These are phyloP conservation scores for Morbakka virulenta DNA, from an alignment of 30 jellyfish, hydroid and myxozoan genomes.

Conservation along the genomic window DNA sequence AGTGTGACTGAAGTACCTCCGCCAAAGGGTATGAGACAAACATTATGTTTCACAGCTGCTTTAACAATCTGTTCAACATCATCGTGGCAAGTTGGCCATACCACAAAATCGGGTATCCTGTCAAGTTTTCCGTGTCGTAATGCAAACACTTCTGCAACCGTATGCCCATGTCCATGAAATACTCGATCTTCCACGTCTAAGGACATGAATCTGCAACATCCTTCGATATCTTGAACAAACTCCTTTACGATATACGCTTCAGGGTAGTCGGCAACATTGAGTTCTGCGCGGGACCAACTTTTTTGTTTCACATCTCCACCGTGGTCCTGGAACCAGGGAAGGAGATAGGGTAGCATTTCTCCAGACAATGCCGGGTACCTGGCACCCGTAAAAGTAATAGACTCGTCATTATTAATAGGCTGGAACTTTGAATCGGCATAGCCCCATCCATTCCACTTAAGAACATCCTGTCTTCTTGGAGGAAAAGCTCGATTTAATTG, in stretches of 20 bases:
- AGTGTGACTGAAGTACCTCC: slow-evolving; percentile 95
- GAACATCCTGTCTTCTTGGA: slow-evolving; percentile 71
- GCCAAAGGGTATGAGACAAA: slow-evolving; percentile 93
- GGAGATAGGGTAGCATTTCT: slow-evolving; percentile 77
- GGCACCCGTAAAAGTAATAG: slow-evolving; percentile 65
- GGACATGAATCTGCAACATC: slow-evolving; percentile 31
- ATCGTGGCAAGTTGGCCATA: slow-evolving; percentile 93
- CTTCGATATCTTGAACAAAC: slow-evolving; percentile 37
- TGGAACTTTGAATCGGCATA: slow-evolving; percentile 76
- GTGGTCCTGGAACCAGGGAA: slow-evolving; percentile 87
- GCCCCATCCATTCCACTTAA: slow-evolving; percentile 98
- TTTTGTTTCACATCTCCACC: slow-evolving; percentile 72
- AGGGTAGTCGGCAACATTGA: slow-evolving; percentile 70
- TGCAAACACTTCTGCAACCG: slow-evolving; percentile 82
- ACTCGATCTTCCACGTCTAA: slow-evolving; percentile 80
- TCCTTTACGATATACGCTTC: slow-evolving; percentile 43
- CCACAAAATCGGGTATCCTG: slow-evolving; percentile 83
- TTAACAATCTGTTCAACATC: slow-evolving; percentile 76
- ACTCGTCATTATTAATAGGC: slow-evolving; percentile 30
- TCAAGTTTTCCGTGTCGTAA: slow-evolving; percentile 70
- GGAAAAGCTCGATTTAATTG: slow-evolving; percentile 95
- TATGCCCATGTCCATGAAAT: slow-evolving; percentile 96
- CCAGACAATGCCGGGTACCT: slow-evolving; percentile 83
- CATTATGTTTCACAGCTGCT: slow-evolving; percentile 59
- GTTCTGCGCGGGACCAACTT: slow-evolving; percentile 52